Evolutionary conservation across 2,113 vertebrate species (phyloP).

Genomic region (Aegithalos caudatus): DNA sequence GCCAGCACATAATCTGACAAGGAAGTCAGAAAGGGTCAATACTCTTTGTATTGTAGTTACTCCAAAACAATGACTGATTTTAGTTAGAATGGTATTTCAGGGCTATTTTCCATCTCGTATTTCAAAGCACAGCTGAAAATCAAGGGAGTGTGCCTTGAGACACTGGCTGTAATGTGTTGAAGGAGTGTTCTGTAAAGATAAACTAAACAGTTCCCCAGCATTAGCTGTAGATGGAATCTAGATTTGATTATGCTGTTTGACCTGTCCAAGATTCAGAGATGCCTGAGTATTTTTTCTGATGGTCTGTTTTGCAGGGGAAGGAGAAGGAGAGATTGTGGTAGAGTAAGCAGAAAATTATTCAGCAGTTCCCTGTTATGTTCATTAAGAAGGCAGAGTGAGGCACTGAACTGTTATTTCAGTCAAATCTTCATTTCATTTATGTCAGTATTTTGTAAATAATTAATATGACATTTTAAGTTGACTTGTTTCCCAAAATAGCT

Average conservation of each 20-base stretch:
- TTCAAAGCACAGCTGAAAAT: conserved; percentile 42
- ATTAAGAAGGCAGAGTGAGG: conserved; percentile 35
- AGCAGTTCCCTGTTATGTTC: conserved; percentile 30
- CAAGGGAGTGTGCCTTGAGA: neutral
- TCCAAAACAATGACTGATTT: conserved; percentile 35
- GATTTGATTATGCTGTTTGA: neutral
- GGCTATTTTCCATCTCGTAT: neutral
- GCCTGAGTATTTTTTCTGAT: neutral
- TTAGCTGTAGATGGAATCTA: neutral
- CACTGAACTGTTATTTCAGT: conserved; percentile 37
- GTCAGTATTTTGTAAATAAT: conserved; percentile 73
- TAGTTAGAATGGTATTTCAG: neutral
- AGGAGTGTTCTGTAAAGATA: conserved; percentile 7
- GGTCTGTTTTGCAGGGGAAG: neutral
- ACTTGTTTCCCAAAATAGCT: conserved; percentile 61
- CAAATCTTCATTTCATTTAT: conserved; percentile 55
- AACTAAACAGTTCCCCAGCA: neutral
- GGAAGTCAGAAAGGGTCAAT: conserved; percentile 1
- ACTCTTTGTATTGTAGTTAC: neutral
- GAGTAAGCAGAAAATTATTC: conserved; percentile 63
- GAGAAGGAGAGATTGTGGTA: neutral
- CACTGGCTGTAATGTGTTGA: neutral
- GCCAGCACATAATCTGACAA: neutral
- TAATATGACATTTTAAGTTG: conserved; percentile 66
- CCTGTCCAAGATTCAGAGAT: neutral